Percentiles rank a stretch among this genome's conserved stretches.
phyloP scores from a whole-genome alignment of 2,797 vertebrate genomes.

The Scolopax rusticola region DNA sequence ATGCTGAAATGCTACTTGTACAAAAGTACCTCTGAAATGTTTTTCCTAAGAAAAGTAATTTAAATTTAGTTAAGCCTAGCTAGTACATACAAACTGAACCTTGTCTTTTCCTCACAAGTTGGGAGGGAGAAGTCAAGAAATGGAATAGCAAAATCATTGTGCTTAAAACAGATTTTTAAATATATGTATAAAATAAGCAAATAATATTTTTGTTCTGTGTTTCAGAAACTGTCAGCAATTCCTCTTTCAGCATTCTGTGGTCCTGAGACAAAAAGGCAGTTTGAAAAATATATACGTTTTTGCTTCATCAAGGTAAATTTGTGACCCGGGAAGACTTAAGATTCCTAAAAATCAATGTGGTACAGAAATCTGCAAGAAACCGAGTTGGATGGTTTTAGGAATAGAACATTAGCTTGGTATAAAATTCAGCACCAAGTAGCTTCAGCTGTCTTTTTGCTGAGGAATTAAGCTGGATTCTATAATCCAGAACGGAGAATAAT shows the following conservation, averaged over 20 bases:
- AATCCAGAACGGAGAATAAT: neutral
- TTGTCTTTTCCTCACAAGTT: neutral
- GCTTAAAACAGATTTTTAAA: neutral
- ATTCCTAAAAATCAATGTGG: neutral
- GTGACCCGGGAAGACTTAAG: neutral
- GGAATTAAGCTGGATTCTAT: neutral
- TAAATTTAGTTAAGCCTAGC: neutral
- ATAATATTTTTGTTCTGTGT: conserved; percentile 12
- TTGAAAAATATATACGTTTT: conserved; percentile 95
- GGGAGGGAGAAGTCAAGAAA: neutral
- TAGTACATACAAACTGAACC: neutral
- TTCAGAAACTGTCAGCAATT: conserved; percentile 94
- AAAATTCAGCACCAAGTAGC: neutral
- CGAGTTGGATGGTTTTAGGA: neutral
- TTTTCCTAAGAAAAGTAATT: neutral
- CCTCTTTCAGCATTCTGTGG: conserved; percentile 94
- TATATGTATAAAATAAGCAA: neutral
- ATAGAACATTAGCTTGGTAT: neutral
- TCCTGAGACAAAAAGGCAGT: conserved; percentile 84
- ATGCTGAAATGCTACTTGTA: neutral
- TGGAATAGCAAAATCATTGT: neutral
- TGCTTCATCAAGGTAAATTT: conserved; percentile 97
- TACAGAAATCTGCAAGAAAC: neutral
- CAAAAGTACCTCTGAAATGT: neutral
- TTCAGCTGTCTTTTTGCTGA: neutral